phyloP scores from a whole-genome alignment of 2,888 invertebrate genomes.

The Trisateles emortualis region DNA sequence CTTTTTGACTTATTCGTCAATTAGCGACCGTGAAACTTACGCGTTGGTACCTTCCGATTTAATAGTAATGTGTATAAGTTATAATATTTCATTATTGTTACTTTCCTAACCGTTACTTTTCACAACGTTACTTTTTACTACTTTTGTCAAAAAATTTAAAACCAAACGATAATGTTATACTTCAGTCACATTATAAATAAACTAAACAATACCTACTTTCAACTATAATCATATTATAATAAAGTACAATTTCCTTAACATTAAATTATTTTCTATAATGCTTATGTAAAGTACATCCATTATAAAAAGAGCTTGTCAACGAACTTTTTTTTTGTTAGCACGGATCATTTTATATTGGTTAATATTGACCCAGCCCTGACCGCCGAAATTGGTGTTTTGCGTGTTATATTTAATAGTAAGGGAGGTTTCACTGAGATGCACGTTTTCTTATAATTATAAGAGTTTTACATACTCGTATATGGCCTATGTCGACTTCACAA shows the following conservation, averaged over 20 bases:
- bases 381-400: constrained; percentile 74
- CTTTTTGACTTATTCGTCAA: too few species aligned
- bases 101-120: not conserved
- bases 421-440: constrained; percentile 50
- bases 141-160: constrained; percentile 21
- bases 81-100: too few species aligned
- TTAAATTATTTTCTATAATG: constrained; percentile 40
- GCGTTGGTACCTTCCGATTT: too few species aligned
- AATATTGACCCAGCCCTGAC: constrained; percentile 68
- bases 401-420: constrained; percentile 66
- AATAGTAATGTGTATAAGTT: too few species aligned
- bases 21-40: too few species aligned
- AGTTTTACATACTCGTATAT: constrained; percentile 40
- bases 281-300: constrained; percentile 33
- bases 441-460: constrained; percentile 53
- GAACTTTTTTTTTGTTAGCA: constrained; percentile 2
- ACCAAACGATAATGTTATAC: constrained; percentile 32
- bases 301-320: constrained; percentile 39
- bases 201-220: constrained; percentile 28
- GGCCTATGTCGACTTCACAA: not conserved
- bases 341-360: constrained; percentile 46
- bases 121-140: too few species aligned
- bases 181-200: constrained; percentile 26
- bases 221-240: constrained; percentile 39
- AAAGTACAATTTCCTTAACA: constrained; percentile 54